Evolutionary conservation across 2,113 vertebrate species (phyloP).

Genomic region (Chascanopsetta lugubris): DNA sequence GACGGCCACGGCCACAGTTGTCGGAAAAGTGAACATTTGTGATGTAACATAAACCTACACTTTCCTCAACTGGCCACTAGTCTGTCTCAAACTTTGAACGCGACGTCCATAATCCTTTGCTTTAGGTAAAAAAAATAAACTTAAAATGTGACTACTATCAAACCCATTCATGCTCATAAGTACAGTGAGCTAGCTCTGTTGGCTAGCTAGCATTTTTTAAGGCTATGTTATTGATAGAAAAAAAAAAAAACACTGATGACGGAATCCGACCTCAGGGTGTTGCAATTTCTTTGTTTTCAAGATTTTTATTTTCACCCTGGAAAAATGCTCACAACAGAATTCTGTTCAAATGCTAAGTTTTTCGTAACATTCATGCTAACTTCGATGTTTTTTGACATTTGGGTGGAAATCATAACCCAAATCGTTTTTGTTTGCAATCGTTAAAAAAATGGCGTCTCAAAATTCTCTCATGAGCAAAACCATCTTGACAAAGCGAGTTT

Average conservation of each 20-base stretch:
- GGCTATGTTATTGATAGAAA: slow-evolving; percentile 19
- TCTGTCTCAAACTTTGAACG: not conserved
- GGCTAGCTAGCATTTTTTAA: slow-evolving; percentile 31
- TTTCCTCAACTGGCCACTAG: slow-evolving; percentile 1
- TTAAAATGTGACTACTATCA: not conserved
- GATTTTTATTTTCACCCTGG: not conserved
- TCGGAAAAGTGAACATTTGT: not conserved
- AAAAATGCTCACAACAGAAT: too few species aligned
- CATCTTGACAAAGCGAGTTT: too few species aligned
- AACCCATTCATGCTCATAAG: not conserved
- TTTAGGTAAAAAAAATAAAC: not conserved
- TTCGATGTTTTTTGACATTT: too few species aligned
- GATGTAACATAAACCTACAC: not conserved
- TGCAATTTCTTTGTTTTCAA: not conserved
- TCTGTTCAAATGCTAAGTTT: too few species aligned
- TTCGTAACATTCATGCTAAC: too few species aligned
- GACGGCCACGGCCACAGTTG: too few species aligned
- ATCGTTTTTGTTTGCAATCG: too few species aligned
- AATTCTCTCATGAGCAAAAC: too few species aligned
- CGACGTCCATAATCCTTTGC: not conserved
- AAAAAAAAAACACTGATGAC: slow-evolving; percentile 3
- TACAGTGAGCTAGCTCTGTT: not conserved
- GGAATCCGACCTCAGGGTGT: not conserved
- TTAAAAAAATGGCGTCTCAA: too few species aligned
- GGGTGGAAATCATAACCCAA: too few species aligned